Conservation (phyloP, 2,113 vertebrate genomes). For the Calcarius ornatus region DNA sequence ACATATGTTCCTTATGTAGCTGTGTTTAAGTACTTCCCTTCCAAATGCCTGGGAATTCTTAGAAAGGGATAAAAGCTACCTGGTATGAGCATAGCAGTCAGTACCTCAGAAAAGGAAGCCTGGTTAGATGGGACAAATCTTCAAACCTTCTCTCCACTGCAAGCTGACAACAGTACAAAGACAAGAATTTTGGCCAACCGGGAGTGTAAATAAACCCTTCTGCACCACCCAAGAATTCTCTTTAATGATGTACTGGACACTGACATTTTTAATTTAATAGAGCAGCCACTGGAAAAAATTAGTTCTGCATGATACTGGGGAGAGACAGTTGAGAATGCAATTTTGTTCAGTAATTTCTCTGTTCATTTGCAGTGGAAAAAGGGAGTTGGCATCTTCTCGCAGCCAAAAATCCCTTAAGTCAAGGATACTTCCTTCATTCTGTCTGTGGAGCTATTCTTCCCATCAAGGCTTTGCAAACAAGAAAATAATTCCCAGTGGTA, state of each 20-base stretch:
- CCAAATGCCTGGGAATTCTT: neutral
- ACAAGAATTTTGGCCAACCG: slow-evolving; percentile 26
- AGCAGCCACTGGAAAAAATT: slow-evolving; percentile 73
- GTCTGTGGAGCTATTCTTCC: slow-evolving; percentile 51
- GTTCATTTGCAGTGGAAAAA: slow-evolving; percentile 68
- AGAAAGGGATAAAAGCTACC: neutral
- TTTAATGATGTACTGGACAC: slow-evolving; percentile 66
- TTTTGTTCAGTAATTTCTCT: slow-evolving; percentile 70
- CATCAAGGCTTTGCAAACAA: slow-evolving; percentile 37
- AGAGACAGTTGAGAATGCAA: slow-evolving; percentile 60
- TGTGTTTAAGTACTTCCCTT: neutral
- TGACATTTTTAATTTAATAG: slow-evolving; percentile 76
- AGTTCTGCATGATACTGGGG: slow-evolving; percentile 71
- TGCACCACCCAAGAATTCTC: slow-evolving; percentile 60
- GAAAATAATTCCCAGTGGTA: slow-evolving; percentile 46
- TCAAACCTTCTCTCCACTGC: neutral
- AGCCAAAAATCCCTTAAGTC: slow-evolving; percentile 67
- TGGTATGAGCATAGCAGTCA: neutral
- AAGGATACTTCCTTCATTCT: slow-evolving; percentile 53
- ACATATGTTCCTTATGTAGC: slow-evolving; percentile 51
- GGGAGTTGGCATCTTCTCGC: slow-evolving; percentile 63
- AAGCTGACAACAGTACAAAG: slow-evolving; percentile 21
- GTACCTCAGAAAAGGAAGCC: neutral
- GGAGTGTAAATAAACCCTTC: slow-evolving; percentile 58
- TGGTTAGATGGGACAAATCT: neutral